Percentiles rank a stretch among this genome's conserved stretches.
Evolutionary conservation across 2,113 vertebrate genomes (phyloP).

Genomic region (Epinephelus cyanopodus): DNA sequence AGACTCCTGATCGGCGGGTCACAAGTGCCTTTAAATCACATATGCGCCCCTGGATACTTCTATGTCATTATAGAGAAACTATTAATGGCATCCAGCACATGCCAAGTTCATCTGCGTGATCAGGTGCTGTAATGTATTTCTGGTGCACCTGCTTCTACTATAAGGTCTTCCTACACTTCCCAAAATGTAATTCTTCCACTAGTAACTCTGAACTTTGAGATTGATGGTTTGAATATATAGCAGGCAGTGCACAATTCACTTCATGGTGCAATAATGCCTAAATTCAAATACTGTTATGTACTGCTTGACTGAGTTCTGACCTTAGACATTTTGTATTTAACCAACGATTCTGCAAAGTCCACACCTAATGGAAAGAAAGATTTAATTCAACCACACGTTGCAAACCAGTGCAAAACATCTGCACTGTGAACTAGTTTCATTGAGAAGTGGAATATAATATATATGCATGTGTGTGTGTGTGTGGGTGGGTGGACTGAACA

Average conservation of each 20-base stretch:
- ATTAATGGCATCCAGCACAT: constrained; percentile 11
- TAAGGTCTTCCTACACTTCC: background rate
- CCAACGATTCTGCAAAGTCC: background rate
- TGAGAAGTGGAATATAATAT: background rate
- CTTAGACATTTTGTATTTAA: too few species aligned
- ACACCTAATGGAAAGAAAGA: background rate
- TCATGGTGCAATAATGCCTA: too few species aligned
- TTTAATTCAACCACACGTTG: background rate
- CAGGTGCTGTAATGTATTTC: background rate
- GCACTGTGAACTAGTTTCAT: background rate
- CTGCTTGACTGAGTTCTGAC: too few species aligned
- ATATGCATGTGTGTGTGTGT: background rate
- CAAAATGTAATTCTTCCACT: background rate
- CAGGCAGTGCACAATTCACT: too few species aligned
- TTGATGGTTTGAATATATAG: too few species aligned
- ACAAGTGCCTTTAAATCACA: constrained; percentile 58
- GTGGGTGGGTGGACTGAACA: background rate
- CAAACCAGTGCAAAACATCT: background rate
- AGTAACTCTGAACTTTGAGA: too few species aligned
- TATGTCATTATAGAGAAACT: constrained; percentile 5
- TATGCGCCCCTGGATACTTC: constrained; percentile 13
- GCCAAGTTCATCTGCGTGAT: background rate
- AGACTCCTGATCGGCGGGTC: constrained; percentile 51
- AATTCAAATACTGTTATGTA: too few species aligned
- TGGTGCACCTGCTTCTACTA: background rate